Evolutionary conservation across 2,113 vertebrate species (phyloP).

Genomic region (Benthochromis sp.): DNA sequence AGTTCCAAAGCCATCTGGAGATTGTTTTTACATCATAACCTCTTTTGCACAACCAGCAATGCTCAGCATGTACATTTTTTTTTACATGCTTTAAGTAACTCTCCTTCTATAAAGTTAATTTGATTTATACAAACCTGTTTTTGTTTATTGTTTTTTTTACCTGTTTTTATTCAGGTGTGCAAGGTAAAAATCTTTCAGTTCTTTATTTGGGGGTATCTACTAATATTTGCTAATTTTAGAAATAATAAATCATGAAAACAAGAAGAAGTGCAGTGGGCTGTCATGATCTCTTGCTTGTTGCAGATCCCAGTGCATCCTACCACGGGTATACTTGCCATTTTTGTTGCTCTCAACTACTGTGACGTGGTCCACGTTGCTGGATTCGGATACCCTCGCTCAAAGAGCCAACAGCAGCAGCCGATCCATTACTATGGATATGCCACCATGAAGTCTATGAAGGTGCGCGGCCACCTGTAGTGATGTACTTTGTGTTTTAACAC

Average conservation of each 20-base stretch:
- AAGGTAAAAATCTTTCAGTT: not conserved
- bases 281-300: not conserved
- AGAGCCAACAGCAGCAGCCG: slow-evolving; percentile 74
- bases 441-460: slow-evolving; percentile 86
- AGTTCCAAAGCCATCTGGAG: not conserved
- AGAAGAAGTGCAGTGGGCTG: not conserved
- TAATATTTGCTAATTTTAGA: not conserved
- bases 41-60: not conserved
- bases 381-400: slow-evolving; percentile 81
- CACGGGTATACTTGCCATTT: slow-evolving; percentile 85
- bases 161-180: not conserved
- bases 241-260: not conserved
- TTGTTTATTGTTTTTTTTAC: not conserved
- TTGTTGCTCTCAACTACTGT: slow-evolving; percentile 88
- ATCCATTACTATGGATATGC: slow-evolving; percentile 89
- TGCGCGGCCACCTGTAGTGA: slow-evolving; percentile 16
- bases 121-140: not conserved
- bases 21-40: not conserved
- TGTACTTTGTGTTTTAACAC: not conserved
- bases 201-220: not conserved
- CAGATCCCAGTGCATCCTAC: slow-evolving; percentile 79
- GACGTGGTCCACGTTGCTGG: slow-evolving; percentile 86
- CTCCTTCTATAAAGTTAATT: not conserved
- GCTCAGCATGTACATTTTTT: not conserved
- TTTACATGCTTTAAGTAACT: not conserved